Base-by-base conservation (phyloP, 92 coral and sea anemone species). In the Anthopleura xanthogrammica region DNA sequence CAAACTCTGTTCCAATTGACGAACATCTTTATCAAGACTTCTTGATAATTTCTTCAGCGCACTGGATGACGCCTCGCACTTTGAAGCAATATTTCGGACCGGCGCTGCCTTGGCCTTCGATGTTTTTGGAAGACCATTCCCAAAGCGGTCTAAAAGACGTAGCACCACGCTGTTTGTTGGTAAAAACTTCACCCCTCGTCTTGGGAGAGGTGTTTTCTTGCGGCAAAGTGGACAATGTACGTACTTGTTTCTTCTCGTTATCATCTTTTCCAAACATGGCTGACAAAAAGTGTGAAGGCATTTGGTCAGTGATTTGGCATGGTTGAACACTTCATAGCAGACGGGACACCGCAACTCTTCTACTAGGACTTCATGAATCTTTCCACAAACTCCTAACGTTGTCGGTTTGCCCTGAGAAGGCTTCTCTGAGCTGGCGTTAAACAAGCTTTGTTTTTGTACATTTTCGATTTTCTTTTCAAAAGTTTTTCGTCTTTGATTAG, bases 151-250 rank as follows among this genome's bases (percentile, higher is more conserved):
- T 8, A 82, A 19, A 10, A 82, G 85, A 36, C 77, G 76, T 4
- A 72, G 70, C 12, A 82, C 76, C 12, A 82, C 85, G 62, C 79
- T 82, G 36, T 82, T 82, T 4, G 76, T 65, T n/a, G 85, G 80
- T 52, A 82, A 46, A 24, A 58, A 19, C 12, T 56, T 72, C 12
- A 82, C 77, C 2, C 85, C 85, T 68, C 85, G 78, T 39, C 36
- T 73, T 23, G 85, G 85, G 3, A 82, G 42, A 19, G 79, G 50
- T 7, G 85, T 82, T 60, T 73, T 82, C 76, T 82, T 82, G 54
- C 85, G 79, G 48, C 85, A 82, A 62, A 82, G 64, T 29, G 85
- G 85, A 54, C 85, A 82, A 57, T 82, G 85, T 0, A 82, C 57
- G 22, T 23, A 54, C 79, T 82, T 82, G 52, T 75, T 60, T 55